Percentiles rank a stretch among this genome's conserved stretches.
Evolutionary conservation across 35 echinoderm and acorn worm species (phyloP).

Genomic region (Ophiothrix spiculata): DNA sequence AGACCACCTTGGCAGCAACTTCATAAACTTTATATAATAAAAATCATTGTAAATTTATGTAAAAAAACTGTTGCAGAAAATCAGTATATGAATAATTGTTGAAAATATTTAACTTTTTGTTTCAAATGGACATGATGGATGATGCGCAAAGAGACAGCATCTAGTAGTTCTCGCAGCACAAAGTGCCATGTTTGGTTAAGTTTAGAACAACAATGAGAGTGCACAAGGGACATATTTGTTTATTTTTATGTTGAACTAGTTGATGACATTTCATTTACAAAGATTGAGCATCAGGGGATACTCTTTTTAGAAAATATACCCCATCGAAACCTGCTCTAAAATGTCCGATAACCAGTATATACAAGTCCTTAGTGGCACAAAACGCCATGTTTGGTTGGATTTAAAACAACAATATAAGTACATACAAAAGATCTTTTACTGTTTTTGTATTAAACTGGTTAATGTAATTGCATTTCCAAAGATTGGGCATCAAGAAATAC

Average conservation of each 20-base stretch:
- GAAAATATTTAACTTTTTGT: too few species aligned
- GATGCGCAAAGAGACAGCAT: too few species aligned
- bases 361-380: neutral
- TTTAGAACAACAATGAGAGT: constrained; percentile 12
- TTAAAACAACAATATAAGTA: constrained; percentile 12
- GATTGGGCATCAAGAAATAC: neutral
- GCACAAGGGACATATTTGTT: neutral
- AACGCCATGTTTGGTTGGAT: too few species aligned
- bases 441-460: neutral
- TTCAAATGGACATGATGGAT: too few species aligned
- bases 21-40: neutral
- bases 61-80: too few species aligned
- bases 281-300: neutral
- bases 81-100: too few species aligned
- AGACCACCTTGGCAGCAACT: constrained; percentile 17
- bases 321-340: neutral
- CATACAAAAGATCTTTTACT: neutral
- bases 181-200: too few species aligned
- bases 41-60: neutral
- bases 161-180: constrained; percentile 1
- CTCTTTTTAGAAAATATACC: too few species aligned
- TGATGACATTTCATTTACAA: neutral
- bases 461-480: neutral
- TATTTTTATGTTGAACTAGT: neutral
- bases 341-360: neutral